Evolutionary conservation across 2,888 invertebrate species (phyloP).

Genomic region (Clostera curtula): DNA sequence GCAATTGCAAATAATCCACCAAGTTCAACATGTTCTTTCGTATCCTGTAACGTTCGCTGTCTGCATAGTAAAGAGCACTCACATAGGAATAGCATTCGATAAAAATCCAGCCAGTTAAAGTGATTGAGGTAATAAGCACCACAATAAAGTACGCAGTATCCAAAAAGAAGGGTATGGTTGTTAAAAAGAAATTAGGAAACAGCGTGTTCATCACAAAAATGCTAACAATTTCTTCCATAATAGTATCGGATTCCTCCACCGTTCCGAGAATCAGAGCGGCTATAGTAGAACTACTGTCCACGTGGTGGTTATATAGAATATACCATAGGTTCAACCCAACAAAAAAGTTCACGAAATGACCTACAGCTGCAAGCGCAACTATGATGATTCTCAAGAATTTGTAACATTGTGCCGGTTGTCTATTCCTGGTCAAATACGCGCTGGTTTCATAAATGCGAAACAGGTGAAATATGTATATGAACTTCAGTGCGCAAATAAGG

Average conservation of each 20-base stretch:
- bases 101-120: constrained; percentile 24
- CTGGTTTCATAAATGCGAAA: constrained; percentile 24
- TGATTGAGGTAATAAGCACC: too few relatives aligned
- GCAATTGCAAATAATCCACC: constrained; percentile 17
- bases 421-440: constrained; percentile 13
- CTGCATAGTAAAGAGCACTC: constrained; percentile 11
- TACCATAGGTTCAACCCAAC: constrained; percentile 16
- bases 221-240: constrained; percentile 15
- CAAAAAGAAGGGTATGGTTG: constrained; percentile 16
- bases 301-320: constrained; percentile 7
- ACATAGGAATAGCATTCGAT: constrained; percentile 24
- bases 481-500: constrained; percentile 17
- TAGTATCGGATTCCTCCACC: not conserved
- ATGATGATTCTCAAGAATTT: constrained; percentile 23
- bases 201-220: constrained; percentile 26
- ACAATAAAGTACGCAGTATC: constrained; percentile 18
- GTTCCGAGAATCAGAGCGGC: constrained; percentile 8
- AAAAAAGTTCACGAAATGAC: constrained; percentile 18
- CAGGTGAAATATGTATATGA: constrained; percentile 17
- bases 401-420: constrained; percentile 13
- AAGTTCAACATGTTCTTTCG: constrained; percentile 12
- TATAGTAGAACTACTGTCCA: constrained; percentile 7
- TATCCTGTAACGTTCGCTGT: constrained; percentile 11
- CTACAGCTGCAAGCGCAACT: constrained; percentile 21
- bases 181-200: too few relatives aligned